Conservation (phyloP, 2,888 invertebrate genomes). For the Tetragonisca angustula region DNA sequence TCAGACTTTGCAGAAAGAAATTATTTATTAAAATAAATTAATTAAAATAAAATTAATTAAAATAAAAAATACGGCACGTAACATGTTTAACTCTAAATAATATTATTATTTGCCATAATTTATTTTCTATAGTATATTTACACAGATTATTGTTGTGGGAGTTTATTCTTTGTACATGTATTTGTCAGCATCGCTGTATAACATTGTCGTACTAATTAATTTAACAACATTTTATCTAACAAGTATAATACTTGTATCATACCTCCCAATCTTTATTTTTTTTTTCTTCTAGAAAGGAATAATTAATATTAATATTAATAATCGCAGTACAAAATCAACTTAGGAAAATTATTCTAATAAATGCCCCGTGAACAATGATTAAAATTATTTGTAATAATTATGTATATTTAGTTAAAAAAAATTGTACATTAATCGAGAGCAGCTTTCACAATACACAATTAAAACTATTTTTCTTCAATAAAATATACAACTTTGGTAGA, state of each 20-base stretch:
- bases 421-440: neutral
- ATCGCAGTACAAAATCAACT: neutral
- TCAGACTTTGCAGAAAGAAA: neutral
- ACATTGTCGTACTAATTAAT: neutral
- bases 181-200: neutral
- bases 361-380: conserved; percentile 6
- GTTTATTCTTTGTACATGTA: conserved; percentile 5
- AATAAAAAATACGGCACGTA: too few relatives aligned
- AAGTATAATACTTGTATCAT: conserved; percentile 5
- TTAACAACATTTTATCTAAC: neutral
- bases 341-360: conserved; percentile 4
- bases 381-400: neutral
- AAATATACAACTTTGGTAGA: neutral
- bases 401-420: neutral
- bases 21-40: too few relatives aligned
- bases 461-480: neutral
- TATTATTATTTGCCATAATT: conserved; percentile 9
- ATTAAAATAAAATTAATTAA: too few relatives aligned
- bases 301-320: neutral
- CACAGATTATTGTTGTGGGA: neutral
- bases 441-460: neutral
- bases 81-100: conserved; percentile 3
- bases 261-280: neutral
- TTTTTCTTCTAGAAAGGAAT: neutral
- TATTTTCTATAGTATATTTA: conserved; percentile 23